phyloP scores from a whole-genome alignment of 2,797 vertebrate species.

The Protonibea diacanthus region DNA sequence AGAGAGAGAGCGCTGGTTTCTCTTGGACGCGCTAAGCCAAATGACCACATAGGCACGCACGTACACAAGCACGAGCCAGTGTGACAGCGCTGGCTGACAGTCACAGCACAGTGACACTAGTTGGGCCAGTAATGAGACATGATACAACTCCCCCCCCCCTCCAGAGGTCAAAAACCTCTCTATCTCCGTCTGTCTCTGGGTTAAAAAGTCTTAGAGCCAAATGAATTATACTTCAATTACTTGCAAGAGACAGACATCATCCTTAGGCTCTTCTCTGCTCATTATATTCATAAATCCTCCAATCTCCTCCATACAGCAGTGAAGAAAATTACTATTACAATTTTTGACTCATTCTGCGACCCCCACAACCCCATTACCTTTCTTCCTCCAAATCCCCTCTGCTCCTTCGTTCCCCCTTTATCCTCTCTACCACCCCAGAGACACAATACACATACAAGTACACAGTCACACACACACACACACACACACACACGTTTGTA shows the following conservation, averaged over 20 bases:
- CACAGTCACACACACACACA: conserved; percentile 19
- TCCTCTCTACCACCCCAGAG: conserved; percentile 59
- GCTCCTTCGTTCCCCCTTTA: conserved; percentile 60
- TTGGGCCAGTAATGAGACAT: conserved; percentile 76
- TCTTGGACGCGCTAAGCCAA: conserved; percentile 71
- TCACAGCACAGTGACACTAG: conserved; percentile 59
- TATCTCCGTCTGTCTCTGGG: conserved; percentile 70
- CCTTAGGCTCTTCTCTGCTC: conserved; percentile 73
- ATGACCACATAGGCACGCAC: conserved; percentile 60
- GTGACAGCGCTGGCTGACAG: conserved; percentile 49
- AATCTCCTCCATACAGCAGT: conserved; percentile 78
- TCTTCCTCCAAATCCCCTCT: conserved; percentile 70
- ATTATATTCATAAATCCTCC: conserved; percentile 83
- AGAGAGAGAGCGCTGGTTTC: conserved; percentile 61
- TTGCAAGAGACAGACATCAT: conserved; percentile 74
- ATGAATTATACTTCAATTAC: conserved; percentile 83
- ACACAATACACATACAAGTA: conserved; percentile 57
- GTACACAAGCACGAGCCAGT: conserved; percentile 8
- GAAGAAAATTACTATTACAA: conserved; percentile 82
- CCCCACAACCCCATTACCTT: conserved; percentile 79
- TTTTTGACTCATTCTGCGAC: conserved; percentile 71
- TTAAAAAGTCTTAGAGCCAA: conserved; percentile 79
- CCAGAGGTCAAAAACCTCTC: conserved; percentile 77
- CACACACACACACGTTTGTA: conserved; percentile 35
- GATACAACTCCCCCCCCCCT: conserved; percentile 57